These are phyloP conservation scores for Presbytis comata DNA, from an alignment of 2,797 vertebrate genomes.

Conservation along the genomic window DNA sequence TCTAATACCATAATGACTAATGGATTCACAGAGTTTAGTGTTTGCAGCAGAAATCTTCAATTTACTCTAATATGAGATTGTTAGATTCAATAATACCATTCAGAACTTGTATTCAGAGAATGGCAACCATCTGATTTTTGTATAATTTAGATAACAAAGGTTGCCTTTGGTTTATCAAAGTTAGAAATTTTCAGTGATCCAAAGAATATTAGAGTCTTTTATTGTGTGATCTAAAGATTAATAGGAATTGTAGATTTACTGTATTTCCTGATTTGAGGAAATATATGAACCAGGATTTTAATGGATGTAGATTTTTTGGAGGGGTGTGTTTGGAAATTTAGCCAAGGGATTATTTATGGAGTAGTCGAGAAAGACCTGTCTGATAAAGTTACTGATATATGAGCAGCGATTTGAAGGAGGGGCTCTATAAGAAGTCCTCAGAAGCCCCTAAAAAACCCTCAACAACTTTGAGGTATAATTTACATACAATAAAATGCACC, in stretches of 20 bases:
- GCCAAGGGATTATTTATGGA: not conserved
- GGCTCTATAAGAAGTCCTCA: not conserved
- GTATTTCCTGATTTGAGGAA: not conserved
- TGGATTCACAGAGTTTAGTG: not conserved
- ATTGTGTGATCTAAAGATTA: not conserved
- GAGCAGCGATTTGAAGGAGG: not conserved
- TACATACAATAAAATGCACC: not conserved
- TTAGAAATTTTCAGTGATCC: conserved; percentile 2
- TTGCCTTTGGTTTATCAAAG: not conserved
- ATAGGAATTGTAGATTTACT: not conserved
- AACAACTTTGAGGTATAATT: not conserved
- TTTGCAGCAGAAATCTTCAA: not conserved
- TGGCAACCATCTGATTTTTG: not conserved
- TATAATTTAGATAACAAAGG: not conserved
- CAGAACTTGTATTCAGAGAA: not conserved
- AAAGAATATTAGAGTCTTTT: not conserved
- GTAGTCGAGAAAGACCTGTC: not conserved
- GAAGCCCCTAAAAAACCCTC: not conserved
- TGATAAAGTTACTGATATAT: not conserved
- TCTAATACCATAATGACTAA: not conserved
- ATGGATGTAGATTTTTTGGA: not conserved
- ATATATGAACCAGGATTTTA: not conserved
- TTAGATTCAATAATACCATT: not conserved
- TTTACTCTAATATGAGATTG: not conserved
- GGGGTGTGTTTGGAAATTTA: not conserved